Evolutionary conservation across 2,797 vertebrate genomes (phyloP), one percentile per base, ranked within the genome.

Genomic region (Okamejei kenojei): DNA sequence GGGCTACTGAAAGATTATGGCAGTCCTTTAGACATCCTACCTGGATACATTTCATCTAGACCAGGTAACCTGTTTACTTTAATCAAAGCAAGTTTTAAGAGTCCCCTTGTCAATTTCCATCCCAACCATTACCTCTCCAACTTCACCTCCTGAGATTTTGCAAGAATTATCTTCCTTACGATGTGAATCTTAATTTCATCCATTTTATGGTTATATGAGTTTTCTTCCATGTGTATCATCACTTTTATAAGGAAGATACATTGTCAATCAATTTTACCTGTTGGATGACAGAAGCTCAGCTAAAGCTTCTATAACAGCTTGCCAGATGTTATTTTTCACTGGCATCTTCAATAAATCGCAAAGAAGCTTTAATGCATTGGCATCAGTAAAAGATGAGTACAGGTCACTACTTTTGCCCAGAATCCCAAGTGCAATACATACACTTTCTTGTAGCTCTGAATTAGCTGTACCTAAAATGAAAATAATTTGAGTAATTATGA

Each of bases 361-460:
- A 23, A 91, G 35, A 35, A 73, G 35, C 35, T 91, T 91, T 65
- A 91, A 73, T 74, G 65, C 88, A 91, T 73, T 21, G 68, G 88
- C 68, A 73, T 91, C 88, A 91, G 45, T 45, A 26, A 91, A 38
- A 91, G 88, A 19, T 29, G 65, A 73, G 19, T 35, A 26, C 10
- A 91, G 35, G 5, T 91, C 88, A 73, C 65, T 45, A 35, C 73
- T 91, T 91, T 91, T 65, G 38, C 65, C 19, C 26, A 74, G 88
- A 74, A 91, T 91, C 21, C 68, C 88, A 91, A 91, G 88, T 91
- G 88, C 88, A 91, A 91, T 17, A 71, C 88, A 91, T 6, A 45
- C 1, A 19, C 32, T 71, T 91, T 91, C 88, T 73, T 91, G 88
- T 45, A 91, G 68, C 13, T 71, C 68, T 73, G 88, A 32, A 74